A percentile compares a stretch with the other conserved stretches of the same genome.
Evolutionary conservation across 2,113 vertebrate genomes (phyloP).

Genomic region (Cinclus mexicanus): DNA sequence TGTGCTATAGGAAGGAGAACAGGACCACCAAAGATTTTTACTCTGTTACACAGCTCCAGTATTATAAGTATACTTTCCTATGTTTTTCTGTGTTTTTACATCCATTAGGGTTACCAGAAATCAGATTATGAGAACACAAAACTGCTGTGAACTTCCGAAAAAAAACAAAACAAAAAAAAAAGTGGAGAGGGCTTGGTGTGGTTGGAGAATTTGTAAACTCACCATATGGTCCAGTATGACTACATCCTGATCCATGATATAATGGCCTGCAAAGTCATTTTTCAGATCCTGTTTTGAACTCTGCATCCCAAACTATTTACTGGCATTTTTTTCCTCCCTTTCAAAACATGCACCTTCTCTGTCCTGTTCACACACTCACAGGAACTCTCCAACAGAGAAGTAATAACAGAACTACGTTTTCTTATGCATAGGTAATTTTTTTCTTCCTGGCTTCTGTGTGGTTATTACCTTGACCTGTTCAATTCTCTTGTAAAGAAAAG

Average conservation of each 20-base stretch:
- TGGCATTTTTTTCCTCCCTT: not conserved
- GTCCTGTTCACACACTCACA: not conserved
- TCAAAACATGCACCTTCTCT: not conserved
- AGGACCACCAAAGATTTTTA: not conserved
- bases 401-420: not conserved
- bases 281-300: not conserved
- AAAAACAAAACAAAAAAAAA: not conserved
- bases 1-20: not conserved
- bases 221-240: accelerated
- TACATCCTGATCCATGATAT: not conserved
- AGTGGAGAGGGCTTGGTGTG: accelerated
- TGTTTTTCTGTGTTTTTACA: not conserved
- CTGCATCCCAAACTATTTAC: not conserved
- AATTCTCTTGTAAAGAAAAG: not conserved
- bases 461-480: not conserved
- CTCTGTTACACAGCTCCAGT: not conserved
- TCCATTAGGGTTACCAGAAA: not conserved
- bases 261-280: not conserved
- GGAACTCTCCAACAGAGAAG: not conserved
- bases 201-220: not conserved
- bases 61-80: not conserved
- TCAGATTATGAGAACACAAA: not conserved
- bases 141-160: not conserved
- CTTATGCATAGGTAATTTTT: not conserved
- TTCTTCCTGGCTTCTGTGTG: not conserved